Evolutionary conservation across 1,140 invertebrate genomes (phyloP).

Genomic region (Pararge aegeria): DNA sequence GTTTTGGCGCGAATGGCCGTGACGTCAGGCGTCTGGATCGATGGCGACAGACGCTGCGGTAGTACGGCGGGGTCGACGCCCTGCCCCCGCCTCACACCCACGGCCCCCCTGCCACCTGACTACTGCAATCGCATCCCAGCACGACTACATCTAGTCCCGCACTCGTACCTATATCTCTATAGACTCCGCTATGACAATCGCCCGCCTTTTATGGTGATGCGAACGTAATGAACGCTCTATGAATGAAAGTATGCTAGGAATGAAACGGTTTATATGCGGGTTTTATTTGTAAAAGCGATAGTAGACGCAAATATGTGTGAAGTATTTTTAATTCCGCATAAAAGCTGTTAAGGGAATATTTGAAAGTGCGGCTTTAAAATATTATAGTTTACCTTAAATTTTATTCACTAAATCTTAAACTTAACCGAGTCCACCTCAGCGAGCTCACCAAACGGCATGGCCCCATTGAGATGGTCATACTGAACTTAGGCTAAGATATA

Average conservation of each 20-base stretch:
- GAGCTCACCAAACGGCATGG: too few species aligned
- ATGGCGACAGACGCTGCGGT: slow-evolving; percentile 77
- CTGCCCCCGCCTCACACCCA: slow-evolving; percentile 51
- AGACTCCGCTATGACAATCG: slow-evolving; percentile 57
- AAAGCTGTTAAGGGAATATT: neutral
- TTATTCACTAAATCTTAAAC: too few species aligned
- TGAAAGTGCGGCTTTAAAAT: neutral
- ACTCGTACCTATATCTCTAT: slow-evolving; percentile 40
- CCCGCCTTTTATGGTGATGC: slow-evolving; percentile 69
- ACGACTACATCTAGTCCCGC: slow-evolving; percentile 53
- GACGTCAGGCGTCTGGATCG: slow-evolving; percentile 78
- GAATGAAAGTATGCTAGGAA: slow-evolving; percentile 64
- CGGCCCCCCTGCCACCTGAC: slow-evolving; percentile 63
- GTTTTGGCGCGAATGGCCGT: slow-evolving; percentile 76
- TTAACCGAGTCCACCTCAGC: too few species aligned
- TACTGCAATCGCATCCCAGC: slow-evolving; percentile 72
- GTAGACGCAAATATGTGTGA: slow-evolving; percentile 17
- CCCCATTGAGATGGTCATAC: too few species aligned
- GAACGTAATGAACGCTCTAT: slow-evolving; percentile 59
- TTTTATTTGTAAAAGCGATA: slow-evolving; percentile 37
- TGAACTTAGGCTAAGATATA: too few species aligned
- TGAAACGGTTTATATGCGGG: slow-evolving; percentile 51
- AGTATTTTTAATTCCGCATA: slow-evolving; percentile 5
- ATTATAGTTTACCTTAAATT: neutral
- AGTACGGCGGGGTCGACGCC: slow-evolving; percentile 74